Evolutionary conservation across 2,113 vertebrate species (phyloP).

Genomic region (Arizona elegans): DNA sequence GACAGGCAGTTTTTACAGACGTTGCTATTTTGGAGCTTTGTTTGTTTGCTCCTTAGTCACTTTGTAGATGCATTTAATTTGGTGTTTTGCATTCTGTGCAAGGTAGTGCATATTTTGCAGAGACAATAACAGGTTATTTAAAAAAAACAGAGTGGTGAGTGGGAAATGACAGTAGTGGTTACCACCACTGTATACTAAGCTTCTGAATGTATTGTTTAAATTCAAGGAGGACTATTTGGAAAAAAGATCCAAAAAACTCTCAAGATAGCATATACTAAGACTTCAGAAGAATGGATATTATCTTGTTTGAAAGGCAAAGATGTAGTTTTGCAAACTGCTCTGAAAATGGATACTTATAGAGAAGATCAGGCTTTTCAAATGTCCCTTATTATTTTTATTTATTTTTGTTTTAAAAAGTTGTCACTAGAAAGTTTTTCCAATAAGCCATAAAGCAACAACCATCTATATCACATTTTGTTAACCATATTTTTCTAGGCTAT

Average conservation of each 20-base stretch:
- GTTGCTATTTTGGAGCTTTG: neutral
- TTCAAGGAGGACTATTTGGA: neutral
- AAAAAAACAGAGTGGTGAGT: neutral
- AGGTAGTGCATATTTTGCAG: neutral
- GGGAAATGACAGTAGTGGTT: neutral
- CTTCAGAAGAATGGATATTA: neutral
- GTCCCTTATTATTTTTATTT: neutral
- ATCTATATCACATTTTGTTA: neutral
- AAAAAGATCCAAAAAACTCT: neutral
- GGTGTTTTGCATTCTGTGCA: neutral
- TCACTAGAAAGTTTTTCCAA: neutral
- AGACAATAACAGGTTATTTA: neutral
- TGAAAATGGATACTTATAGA: neutral
- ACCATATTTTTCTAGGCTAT: neutral
- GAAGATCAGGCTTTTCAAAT: neutral
- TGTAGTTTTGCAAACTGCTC: neutral
- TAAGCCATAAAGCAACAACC: neutral
- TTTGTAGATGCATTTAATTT: conserved; percentile 16
- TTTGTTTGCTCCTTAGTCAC: conserved; percentile 2
- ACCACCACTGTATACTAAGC: neutral
- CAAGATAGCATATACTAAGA: neutral
- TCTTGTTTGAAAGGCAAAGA: neutral
- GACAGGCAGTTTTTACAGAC: neutral
- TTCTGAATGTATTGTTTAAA: neutral
- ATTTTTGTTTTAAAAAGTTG: neutral